Base-by-base conservation (phyloP, 2,888 invertebrate genomes). In the Oegoconia quadripuncta region DNA sequence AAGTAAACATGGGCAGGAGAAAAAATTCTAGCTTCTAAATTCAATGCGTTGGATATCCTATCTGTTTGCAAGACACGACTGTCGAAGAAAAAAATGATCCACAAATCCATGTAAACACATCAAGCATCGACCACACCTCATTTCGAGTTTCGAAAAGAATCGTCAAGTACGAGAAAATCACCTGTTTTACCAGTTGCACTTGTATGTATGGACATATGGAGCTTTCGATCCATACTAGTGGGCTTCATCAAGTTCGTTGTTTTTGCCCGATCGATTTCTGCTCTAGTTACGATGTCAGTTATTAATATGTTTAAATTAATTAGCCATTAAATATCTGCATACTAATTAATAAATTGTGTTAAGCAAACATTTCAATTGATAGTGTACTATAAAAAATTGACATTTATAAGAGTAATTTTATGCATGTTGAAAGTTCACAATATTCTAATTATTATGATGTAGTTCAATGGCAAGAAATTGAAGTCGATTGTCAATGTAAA, bases 121-220 rank as follows among this genome's bases (percentile, higher is more conserved):
- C n/a, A n/a, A 3, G n/a, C 27, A 6, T 12, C n/a, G 25, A 9
- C 27, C 27, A 13, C 27, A 8, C 27, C 27, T 27, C 14, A 13
- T 12, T 11, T 9, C 34, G 2, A 31, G 35, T 28, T 34, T 26
- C 28, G 34, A 39, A 39, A 34, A 40, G 35, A 36, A 40, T 40
- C 35, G 26, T 36, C 28, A 32, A 27, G 40, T 36, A 33, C 37
- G 41, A 41, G 41, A 41, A 41, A 41, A 33, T 32, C 15, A 29
- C 41, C 22, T 2, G 37, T 41, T 25, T 5, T 11, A 12, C 36
- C 27, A 37, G 40, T 31, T n/a, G 17, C 8, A 20, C 11, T 14
- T 9, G n/a, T n/a, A n/a, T n/a, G n/a, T n/a, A n/a, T n/a, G n/a
- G n/a, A n/a, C n/a, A n/a, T n/a, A n/a, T n/a, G 13, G 5, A 22